Evolutionary conservation across 2,888 invertebrate genomes (phyloP).

Genomic region (Desoria tigrina): DNA sequence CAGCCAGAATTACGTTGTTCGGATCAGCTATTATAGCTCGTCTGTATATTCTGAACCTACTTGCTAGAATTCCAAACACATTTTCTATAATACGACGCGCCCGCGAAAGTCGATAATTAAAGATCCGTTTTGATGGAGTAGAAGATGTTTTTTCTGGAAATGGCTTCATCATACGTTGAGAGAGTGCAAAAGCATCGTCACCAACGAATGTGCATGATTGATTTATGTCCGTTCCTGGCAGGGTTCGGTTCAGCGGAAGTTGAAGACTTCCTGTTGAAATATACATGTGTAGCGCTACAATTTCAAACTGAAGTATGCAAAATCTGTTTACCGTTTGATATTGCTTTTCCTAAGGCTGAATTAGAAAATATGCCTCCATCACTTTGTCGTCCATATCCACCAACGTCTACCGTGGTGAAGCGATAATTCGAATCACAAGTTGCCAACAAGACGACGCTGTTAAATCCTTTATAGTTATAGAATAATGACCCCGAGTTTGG

Average conservation of each 20-base stretch:
- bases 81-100: no score
- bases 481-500: conserved; percentile 1
- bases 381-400: conserved; percentile 27
- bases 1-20: no score
- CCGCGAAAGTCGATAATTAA: no score
- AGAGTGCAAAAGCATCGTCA: no score
- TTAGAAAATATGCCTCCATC: conserved; percentile 34
- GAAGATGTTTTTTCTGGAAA: no score
- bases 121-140: no score
- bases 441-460: conserved; percentile 33
- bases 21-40: no score
- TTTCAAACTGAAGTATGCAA: background rate
- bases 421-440: conserved; percentile 29
- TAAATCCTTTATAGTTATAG: conserved; percentile 44
- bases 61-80: no score
- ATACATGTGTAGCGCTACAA: conserved; percentile 1
- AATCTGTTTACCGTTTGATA: background rate
- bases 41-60: no score
- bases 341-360: conserved; percentile 18
- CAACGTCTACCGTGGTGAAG: conserved; percentile 39
- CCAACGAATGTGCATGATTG: conserved; percentile 15
- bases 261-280: background rate
- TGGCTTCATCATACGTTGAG: no score
- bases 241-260: background rate
- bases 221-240: background rate